phyloP scores from a whole-genome alignment of 1,140 invertebrate species.

The Zaprionus capensis region DNA sequence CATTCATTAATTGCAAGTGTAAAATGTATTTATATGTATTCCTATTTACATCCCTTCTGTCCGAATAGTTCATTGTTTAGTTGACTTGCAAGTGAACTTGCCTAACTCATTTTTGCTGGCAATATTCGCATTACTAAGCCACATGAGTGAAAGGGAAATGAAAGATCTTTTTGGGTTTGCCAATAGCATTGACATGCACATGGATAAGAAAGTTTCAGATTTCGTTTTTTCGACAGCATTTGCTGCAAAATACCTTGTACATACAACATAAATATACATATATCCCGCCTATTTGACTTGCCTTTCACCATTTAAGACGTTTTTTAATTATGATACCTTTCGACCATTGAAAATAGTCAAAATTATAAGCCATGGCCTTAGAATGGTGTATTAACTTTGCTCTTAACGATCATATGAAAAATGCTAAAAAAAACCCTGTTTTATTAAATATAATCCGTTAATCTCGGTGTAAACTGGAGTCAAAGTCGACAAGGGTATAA shows the following conservation, averaged over 20 bases:
- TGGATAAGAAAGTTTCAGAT: slow-evolving; percentile 45
- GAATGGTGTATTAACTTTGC: too few relatives aligned
- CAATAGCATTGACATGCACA: slow-evolving; percentile 42
- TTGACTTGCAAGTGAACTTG: background rate
- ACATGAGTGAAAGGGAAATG: slow-evolving; percentile 58
- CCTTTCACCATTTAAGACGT: too few relatives aligned
- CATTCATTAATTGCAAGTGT: slow-evolving; percentile 52
- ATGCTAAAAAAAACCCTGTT: too few relatives aligned
- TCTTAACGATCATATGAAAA: too few relatives aligned
- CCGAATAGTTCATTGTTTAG: background rate
- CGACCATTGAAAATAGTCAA: too few relatives aligned
- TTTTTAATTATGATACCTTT: too few relatives aligned
- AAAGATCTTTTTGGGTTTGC: slow-evolving; percentile 34
- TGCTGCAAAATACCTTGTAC: slow-evolving; percentile 11
- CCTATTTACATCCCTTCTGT: slow-evolving; percentile 24
- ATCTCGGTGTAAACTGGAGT: too few relatives aligned
- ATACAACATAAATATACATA: too few relatives aligned
- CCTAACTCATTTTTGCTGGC: background rate
- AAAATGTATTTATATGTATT: slow-evolving; percentile 28
- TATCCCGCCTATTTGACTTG: too few relatives aligned
- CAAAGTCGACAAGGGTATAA: too few relatives aligned
- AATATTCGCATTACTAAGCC: background rate
- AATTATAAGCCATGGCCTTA: too few relatives aligned
- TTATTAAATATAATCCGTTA: too few relatives aligned
- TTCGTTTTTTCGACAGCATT: slow-evolving; percentile 36